Evolutionary conservation across 1,140 invertebrate genomes (phyloP), one percentile per base, ranked within the genome.

Genomic region (Leptinotarsa texana): DNA sequence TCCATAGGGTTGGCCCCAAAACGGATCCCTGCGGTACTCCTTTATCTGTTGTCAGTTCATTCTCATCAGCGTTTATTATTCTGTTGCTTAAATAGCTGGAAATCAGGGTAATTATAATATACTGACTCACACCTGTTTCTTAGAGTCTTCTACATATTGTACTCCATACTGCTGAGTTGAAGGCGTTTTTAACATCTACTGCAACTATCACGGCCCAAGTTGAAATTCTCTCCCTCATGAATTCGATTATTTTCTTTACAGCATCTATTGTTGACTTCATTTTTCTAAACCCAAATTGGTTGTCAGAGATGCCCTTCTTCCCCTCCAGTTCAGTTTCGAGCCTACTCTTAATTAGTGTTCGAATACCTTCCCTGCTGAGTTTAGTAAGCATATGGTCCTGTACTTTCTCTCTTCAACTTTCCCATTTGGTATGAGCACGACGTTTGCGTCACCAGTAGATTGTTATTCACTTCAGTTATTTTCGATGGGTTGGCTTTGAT

Each of bases 331-430:
- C 49, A 6, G 13, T 51, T 17, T 13, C 49, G 11, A 0, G 49
- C 49, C 49, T 51, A 51, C 13, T 17, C 17, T 51, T 17, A 51
- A 51, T 51, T 17, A 51, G 49, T 51, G 63, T 47, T 74, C 66
- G 51, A 61, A 74, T 13, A 74, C 18, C 49, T 70, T 74, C 4
- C 63, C 73, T 6, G 69, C 21, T 17, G n/a, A 47, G 33, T 62
- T 62, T 69, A 69, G 18, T n/a, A 74, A 49, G 24, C 63, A 68
- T 47, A 61, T 69, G 3, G 73, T 33, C 69, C 51, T 61, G 2
- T 49, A 74, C 22, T 18, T 47, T 49, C 8, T 15, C 42, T 73
- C 18, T 49, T 42, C 33, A 27, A 51, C 11, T 51, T 13, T 13
- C 17, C 49, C 49, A 13, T 73, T 73, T 49, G 13, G 61, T 4